Percentiles rank a stretch among this genome's conserved stretches.
These are phyloP conservation scores for Hartigia nigra DNA, from an alignment of 2,888 invertebrate species.

Conservation along the genomic window DNA sequence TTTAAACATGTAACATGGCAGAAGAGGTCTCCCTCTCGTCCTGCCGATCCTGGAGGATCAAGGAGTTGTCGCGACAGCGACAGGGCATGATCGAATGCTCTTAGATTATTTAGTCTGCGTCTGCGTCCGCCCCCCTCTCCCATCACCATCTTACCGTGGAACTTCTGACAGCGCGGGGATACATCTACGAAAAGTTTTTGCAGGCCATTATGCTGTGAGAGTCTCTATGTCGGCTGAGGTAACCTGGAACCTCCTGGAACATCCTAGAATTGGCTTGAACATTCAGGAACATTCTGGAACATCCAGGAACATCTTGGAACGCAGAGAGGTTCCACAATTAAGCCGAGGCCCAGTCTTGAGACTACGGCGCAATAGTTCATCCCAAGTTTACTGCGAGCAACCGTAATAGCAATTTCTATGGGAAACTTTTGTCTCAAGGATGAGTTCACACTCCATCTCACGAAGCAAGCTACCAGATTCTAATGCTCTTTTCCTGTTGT, in stretches of 20 bases:
- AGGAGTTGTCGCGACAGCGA: slow-evolving; percentile 10
- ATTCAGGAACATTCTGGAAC: slow-evolving; percentile 6
- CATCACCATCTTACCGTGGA: neutral
- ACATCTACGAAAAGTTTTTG: neutral
- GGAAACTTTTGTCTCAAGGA: neutral
- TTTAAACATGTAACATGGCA: neutral
- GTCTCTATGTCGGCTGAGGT: neutral
- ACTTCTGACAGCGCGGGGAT: slow-evolving; percentile 12
- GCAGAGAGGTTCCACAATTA: neutral
- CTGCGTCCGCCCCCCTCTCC: neutral
- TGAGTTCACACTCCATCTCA: neutral
- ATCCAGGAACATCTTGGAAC: slow-evolving; percentile 8
- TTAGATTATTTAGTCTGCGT: slow-evolving; percentile 19
- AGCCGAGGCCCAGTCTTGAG: neutral
- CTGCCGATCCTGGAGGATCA: neutral
- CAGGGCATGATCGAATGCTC: slow-evolving; percentile 20
- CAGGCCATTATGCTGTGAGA: neutral
- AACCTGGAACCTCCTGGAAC: neutral
- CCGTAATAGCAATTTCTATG: neutral
- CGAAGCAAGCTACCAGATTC: neutral
- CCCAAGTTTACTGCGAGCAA: neutral
- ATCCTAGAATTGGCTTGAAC: neutral
- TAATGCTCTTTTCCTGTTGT: neutral
- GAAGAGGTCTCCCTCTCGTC: neutral
- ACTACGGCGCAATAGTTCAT: neutral